phyloP scores from a whole-genome alignment of 2,797 vertebrate species.

The Chromobotia macracanthus region DNA sequence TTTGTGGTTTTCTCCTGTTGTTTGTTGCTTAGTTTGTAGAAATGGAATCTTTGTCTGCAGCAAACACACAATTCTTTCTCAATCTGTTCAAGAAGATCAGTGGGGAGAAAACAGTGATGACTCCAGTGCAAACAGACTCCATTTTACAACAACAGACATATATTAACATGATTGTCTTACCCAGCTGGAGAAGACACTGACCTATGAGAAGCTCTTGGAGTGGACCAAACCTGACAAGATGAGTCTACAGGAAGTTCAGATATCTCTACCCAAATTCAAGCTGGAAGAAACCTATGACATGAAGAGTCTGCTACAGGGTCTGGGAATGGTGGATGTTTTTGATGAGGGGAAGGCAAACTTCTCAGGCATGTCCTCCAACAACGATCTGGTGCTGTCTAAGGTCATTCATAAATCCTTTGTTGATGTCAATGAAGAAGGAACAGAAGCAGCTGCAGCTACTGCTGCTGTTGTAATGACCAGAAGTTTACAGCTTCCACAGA shows the following conservation, averaged over 20 bases:
- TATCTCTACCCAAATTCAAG: slow-evolving; percentile 25
- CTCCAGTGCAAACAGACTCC: no score
- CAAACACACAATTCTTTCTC: slow-evolving; percentile 77
- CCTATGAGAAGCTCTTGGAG: no score
- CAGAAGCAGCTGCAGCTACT: slow-evolving; percentile 22
- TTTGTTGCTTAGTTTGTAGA: slow-evolving; percentile 22
- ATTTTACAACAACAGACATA: not conserved
- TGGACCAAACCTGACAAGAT: no score
- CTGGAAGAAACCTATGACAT: slow-evolving; percentile 11
- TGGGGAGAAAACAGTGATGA: slow-evolving; percentile 65
- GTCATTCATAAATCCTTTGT: slow-evolving; percentile 40
- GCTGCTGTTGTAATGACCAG: fast-evolving
- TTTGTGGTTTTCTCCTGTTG: not conserved
- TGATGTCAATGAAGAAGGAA: slow-evolving; percentile 43
- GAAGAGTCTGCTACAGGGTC: slow-evolving; percentile 14
- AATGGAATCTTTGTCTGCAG: slow-evolving; percentile 62
- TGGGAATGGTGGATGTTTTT: slow-evolving; percentile 27
- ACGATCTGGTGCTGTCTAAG: not conserved
- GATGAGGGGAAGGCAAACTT: not conserved
- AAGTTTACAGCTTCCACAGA: fast-evolving
- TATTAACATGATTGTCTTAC: not conserved
- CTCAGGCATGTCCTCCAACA: slow-evolving; percentile 14
- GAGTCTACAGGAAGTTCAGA: no score
- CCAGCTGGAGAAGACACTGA: slow-evolving; percentile 25
- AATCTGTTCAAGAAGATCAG: slow-evolving; percentile 76